Base-by-base conservation (phyloP, 2,888 invertebrate genomes). In the Scaptodrosophila latifasciaeformis region DNA sequence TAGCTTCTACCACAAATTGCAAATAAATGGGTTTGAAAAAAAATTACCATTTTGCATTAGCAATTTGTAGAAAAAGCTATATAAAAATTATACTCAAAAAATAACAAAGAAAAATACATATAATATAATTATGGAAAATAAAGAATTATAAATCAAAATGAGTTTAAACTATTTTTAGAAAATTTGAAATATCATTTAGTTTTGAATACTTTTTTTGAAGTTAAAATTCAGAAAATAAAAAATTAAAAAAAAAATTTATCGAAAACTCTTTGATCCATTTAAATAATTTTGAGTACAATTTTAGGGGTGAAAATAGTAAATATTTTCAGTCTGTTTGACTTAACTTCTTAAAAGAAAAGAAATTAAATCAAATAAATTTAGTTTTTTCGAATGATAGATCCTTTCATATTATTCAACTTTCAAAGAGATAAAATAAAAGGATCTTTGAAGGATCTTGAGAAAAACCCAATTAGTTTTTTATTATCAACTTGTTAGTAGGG, bases 21-120 rank as follows among this genome's bases (percentile, higher is more conserved):
- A 39, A 27, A 19, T 27, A 39, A 39, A 27, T 39, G 9, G 10
- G 12, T 27, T n/a, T n/a, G 21, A n/a, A 27, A 31, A 44, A 21
- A 15, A 44, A 44, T 17, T 13, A 49, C 3, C 3, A 3, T 24
- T 3, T 24, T 24, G 7, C 3, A 7, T 24, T 7, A 24, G 24
- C 3, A 24, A 7, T 3, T 24, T 24, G 3, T 42, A 60, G 48
- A 45, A 67, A 29, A 56, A 56, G 57, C 21, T 42, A 61, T 68
- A 75, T 60, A 71, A 72, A 74, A 71, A 75, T 54, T 30, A 49
- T 51, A 46, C 43, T 51, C 56, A 59, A 79, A 79, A 78, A 71
- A 67, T 78, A 57, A 49, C 24, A 2, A 6, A n/a, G n/a, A n/a
- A 46, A 45, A 45, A 4, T 42, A 47, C 57, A 53, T 42, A 10